Conservation (phyloP, 2,888 invertebrate species). For the Ditula angustiorana region DNA sequence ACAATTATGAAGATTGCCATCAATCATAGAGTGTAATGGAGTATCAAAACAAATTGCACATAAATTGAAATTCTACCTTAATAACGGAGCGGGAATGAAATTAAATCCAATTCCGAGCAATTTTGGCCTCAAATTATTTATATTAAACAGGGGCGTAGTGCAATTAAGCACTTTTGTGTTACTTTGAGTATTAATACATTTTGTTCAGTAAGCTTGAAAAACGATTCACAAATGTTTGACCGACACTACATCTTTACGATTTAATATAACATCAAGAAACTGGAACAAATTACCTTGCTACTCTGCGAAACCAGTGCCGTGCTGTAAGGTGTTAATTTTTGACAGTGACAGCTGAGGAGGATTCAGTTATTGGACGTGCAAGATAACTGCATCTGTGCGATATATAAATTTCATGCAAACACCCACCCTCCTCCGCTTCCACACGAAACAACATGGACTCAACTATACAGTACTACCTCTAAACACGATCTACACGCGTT, state of each 20-base stretch:
- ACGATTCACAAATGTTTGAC: neutral
- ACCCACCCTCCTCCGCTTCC: too few relatives aligned
- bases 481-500: too few relatives aligned
- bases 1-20: constrained; percentile 30
- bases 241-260: neutral
- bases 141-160: constrained; percentile 24
- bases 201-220: neutral
- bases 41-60: constrained; percentile 36
- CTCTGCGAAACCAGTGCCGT: too few relatives aligned
- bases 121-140: constrained; percentile 27
- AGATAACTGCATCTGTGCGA: too few relatives aligned
- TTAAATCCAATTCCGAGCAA: constrained; percentile 30
- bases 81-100: constrained; percentile 17
- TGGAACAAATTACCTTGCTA: too few relatives aligned
- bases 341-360: too few relatives aligned
- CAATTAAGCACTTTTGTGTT: constrained; percentile 21
- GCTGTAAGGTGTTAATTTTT: too few relatives aligned
- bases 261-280: too few relatives aligned
- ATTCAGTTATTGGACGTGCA: too few relatives aligned
- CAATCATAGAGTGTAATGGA: constrained; percentile 33
- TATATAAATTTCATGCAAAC: too few relatives aligned
- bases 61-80: constrained; percentile 35
- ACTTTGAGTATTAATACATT: neutral
- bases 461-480: too few relatives aligned
- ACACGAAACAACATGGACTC: too few relatives aligned